Evolutionary conservation across 2,888 invertebrate species (phyloP).

Genomic region (Baccha elongata): DNA sequence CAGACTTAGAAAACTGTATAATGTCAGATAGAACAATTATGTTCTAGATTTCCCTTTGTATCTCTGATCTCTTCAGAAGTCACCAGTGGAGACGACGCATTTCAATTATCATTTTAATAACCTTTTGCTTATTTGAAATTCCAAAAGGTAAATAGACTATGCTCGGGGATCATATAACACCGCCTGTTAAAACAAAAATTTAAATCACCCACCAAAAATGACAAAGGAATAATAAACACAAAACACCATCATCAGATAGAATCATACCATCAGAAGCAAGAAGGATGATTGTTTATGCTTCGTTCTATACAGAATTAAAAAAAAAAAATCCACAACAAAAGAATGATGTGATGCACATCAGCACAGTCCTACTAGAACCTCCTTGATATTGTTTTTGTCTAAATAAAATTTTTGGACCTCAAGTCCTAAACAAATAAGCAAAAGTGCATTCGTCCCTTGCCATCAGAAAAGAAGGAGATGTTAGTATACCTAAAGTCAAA

Average conservation of each 20-base stretch:
- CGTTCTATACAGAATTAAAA: neutral
- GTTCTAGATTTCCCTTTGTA: neutral
- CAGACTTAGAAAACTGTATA: conserved; percentile 23
- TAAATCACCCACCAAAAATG: conserved; percentile 40
- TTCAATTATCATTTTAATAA: conserved; percentile 72
- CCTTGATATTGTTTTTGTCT: conserved; percentile 38
- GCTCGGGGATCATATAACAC: neutral
- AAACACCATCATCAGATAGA: conserved; percentile 28
- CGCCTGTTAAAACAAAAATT: conserved; percentile 64
- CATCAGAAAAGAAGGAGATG: neutral
- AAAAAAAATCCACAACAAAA: neutral
- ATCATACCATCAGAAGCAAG: no score
- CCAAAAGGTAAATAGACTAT: conserved; percentile 64
- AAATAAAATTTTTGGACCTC: conserved; percentile 59
- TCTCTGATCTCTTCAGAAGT: no score
- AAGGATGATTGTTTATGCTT: conserved; percentile 43
- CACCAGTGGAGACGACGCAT: conserved; percentile 18
- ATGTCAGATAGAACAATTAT: neutral
- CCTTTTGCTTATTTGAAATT: conserved; percentile 70
- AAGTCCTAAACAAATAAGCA: conserved; percentile 71
- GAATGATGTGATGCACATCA: neutral
- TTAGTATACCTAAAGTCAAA: conserved; percentile 17
- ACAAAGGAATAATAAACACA: conserved; percentile 62
- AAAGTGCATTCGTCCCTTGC: conserved; percentile 45
- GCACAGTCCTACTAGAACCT: no score